Percentiles rank a stretch among this genome's conserved stretches.
These are phyloP conservation scores for Camponotus pennsylvanicus DNA, from an alignment of 1,140 invertebrate species.

Conservation along the genomic window DNA sequence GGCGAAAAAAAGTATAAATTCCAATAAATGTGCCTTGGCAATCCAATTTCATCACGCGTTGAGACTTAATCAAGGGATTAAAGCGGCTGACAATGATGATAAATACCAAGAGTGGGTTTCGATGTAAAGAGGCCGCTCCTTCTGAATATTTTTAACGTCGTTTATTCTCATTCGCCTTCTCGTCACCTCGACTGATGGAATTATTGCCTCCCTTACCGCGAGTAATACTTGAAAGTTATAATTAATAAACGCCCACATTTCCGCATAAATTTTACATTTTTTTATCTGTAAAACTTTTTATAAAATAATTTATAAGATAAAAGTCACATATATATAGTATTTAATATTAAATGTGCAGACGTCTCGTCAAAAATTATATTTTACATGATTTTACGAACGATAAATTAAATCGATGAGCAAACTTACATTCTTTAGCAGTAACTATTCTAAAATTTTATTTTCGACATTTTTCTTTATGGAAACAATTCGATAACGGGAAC, in stretches of 20 bases:
- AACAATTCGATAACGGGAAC: slow-evolving; percentile 28
- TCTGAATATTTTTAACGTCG: slow-evolving; percentile 55
- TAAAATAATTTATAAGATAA: neutral
- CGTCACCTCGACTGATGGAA: neutral
- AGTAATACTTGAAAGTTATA: slow-evolving; percentile 7
- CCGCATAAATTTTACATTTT: neutral
- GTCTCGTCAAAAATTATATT: neutral
- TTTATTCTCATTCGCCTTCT: slow-evolving; percentile 50
- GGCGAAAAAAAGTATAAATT: slow-evolving; percentile 13
- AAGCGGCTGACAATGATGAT: slow-evolving; percentile 55
- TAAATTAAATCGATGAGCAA: neutral
- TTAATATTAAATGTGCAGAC: too few relatives aligned
- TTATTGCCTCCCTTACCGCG: neutral
- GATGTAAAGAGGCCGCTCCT: slow-evolving; percentile 66
- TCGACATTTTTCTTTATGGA: neutral
- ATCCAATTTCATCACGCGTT: slow-evolving; percentile 49
- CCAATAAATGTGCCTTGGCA: slow-evolving; percentile 31
- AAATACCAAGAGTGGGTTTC: slow-evolving; percentile 52
- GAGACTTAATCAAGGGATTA: slow-evolving; percentile 59
- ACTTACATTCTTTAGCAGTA: neutral
- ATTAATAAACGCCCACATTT: slow-evolving; percentile 19
- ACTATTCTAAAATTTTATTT: neutral
- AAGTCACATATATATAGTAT: neutral
- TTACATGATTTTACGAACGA: neutral
- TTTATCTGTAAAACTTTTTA: neutral